phyloP scores from a whole-genome alignment of 2,113 vertebrate species.

The Strigops habroptila region DNA sequence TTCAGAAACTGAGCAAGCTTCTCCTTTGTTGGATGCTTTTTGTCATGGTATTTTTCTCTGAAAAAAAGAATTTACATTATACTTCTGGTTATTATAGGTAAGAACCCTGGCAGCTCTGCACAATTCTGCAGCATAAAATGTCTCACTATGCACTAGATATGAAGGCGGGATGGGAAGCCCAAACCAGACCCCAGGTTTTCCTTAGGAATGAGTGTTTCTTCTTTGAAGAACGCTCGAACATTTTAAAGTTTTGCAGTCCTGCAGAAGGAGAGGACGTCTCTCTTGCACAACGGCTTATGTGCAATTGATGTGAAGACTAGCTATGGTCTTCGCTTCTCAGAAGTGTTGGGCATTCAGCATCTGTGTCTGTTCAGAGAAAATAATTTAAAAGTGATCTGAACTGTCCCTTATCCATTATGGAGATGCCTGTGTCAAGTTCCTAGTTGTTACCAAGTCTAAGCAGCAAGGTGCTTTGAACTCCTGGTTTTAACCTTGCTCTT shows the following conservation, averaged over 20 bases:
- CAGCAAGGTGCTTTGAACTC: background rate
- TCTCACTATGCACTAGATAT: background rate
- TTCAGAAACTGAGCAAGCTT: background rate
- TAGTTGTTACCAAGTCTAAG: background rate
- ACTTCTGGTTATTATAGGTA: background rate
- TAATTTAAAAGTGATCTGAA: background rate
- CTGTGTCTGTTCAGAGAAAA: background rate
- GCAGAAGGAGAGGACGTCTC: background rate
- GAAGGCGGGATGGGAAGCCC: too few species aligned
- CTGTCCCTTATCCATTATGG: background rate
- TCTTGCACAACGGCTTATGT: background rate
- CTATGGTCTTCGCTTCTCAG: background rate
- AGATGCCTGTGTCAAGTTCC: background rate
- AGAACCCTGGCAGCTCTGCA: background rate
- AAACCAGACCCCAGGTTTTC: background rate
- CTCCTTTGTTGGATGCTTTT: background rate
- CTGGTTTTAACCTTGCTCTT: background rate
- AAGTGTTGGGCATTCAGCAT: background rate
- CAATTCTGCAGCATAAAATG: background rate
- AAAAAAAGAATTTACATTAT: background rate
- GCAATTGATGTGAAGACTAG: background rate
- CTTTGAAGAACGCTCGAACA: background rate
- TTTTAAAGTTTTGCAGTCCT: background rate
- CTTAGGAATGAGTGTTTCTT: background rate
- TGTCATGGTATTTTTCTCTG: background rate